phyloP scores from a whole-genome alignment of 1,140 invertebrate genomes.

The Orchesella cincta region DNA sequence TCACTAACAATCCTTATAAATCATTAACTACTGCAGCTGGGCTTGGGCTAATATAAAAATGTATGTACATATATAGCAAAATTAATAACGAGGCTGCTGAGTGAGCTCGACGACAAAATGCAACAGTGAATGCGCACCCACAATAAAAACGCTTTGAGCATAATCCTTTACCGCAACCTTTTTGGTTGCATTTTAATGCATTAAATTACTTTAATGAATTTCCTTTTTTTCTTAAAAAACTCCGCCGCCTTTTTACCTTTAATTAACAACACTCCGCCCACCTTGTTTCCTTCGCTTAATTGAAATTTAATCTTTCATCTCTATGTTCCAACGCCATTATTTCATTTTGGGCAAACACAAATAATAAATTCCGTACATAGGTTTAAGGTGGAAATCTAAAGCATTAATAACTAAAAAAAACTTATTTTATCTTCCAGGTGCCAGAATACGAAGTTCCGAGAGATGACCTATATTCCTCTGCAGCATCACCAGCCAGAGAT shows the following conservation, averaged over 20 bases:
- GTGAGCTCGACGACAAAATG: too few relatives aligned
- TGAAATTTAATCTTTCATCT: conserved; percentile 30
- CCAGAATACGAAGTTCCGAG: conserved; percentile 25
- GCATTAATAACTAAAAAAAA: too few relatives aligned
- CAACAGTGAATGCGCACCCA: too few relatives aligned
- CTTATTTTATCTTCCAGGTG: conserved; percentile 4
- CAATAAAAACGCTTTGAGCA: too few relatives aligned
- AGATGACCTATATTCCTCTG: conserved; percentile 19
- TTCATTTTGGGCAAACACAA: not conserved
- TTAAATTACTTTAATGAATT: not conserved
- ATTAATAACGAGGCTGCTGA: too few relatives aligned
- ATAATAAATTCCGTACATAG: not conserved
- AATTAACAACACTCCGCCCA: conserved; percentile 1
- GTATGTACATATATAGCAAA: not conserved
- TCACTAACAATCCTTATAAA: too few relatives aligned
- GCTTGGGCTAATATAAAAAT: too few relatives aligned
- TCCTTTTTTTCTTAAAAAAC: not conserved
- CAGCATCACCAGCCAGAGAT: conserved; percentile 15
- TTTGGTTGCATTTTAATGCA: not conserved
- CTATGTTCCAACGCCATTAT: not conserved
- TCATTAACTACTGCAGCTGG: too few relatives aligned
- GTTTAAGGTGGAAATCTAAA: not conserved
- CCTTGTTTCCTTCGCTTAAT: conserved; percentile 3
- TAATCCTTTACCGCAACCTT: too few relatives aligned
- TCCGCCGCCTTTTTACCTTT: conserved; percentile 17